Base-by-base conservation (phyloP, 2,797 vertebrate genomes). In the Stomatorhinus walkeri region DNA sequence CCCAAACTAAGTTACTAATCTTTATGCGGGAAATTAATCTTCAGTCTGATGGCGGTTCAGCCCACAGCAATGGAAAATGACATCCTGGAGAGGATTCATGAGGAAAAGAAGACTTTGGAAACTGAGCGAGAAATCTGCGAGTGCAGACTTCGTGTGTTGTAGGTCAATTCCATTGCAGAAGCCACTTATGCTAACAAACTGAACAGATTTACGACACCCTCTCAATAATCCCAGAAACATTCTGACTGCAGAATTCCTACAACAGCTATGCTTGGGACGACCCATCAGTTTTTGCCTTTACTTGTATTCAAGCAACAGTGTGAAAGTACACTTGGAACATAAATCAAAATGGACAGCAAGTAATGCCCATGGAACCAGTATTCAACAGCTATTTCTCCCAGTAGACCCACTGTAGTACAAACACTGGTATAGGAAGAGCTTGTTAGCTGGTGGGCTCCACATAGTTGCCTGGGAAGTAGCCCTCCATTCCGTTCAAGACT, bases 401-500 rank as follows among this genome's bases (percentile, higher is more conserved):
- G 36, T n/a, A 64, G 16, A 87, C 40, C 54, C 36, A 64, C 36
- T 24, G 36, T 48, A 40, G 54, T 24, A 16, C 9, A 87, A 14
- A 22, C n/a, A 24, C 6, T n/a, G 56, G 19, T 22, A 22, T 22
- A 14, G 56, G 54, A 87, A 40, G 36, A 87, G 36, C n/a, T 52
- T n/a, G 88, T 87, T 92, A 94, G 84, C 22, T 89, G 32, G 40
- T 91, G 0, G 92, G 88, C 22, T 93, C 89, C n/a, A 96, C 94
- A 0, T 95, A 95, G 91, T 94, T 96, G 51, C 91, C 89, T 0
- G 96, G 96, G 90, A 96, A 96, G 92, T 91, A 95, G 0, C 96
- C 95, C 4, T 85, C 88, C 3, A 90, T 91, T 0, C 94, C 92
- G 0, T 92, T 88, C 43, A 94, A 88, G 36, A 93, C 1, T 0